Conservation (phyloP, 2,888 invertebrate genomes). For the Corythucha ciliata region DNA sequence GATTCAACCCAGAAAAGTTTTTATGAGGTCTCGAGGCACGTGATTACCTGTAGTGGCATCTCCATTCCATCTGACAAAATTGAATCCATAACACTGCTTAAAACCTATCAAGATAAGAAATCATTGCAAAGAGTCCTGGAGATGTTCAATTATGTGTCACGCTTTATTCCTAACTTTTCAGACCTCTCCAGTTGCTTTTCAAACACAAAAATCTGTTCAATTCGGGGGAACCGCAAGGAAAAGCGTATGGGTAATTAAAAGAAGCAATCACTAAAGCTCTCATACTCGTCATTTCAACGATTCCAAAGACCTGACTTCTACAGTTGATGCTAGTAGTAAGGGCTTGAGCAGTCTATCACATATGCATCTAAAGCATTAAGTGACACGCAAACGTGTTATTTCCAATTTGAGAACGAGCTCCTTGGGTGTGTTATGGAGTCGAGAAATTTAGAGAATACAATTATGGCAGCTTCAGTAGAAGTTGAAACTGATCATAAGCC, state of each 20-base stretch:
- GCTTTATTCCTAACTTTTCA: conserved; percentile 31
- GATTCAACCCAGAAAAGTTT: conserved; percentile 36
- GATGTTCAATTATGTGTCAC: conserved; percentile 18
- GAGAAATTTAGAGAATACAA: no score
- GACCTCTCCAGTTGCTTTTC: conserved; percentile 28
- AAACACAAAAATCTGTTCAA: conserved; percentile 28
- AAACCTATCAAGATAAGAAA: conserved; percentile 27
- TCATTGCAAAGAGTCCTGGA: conserved; percentile 31
- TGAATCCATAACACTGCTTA: conserved; percentile 29
- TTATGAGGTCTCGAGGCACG: conserved; percentile 36
- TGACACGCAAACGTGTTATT: conserved; percentile 37
- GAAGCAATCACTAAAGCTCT: conserved; percentile 31
- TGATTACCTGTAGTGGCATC: conserved; percentile 30
- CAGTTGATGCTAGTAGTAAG: conserved; percentile 28
- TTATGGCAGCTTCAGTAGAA: no score
- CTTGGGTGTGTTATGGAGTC: no score
- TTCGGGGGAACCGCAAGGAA: conserved; percentile 26
- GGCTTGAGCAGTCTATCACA: conserved; percentile 39
- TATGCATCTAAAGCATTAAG: conserved; percentile 39
- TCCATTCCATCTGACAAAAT: conserved; percentile 17
- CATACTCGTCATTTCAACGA: conserved; percentile 32
- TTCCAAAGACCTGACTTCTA: conserved; percentile 35
- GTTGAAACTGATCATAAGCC: no score
- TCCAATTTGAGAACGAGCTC: conserved; percentile 41
- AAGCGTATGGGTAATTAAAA: conserved; percentile 25